Evolutionary conservation across 2,888 invertebrate genomes (phyloP), one percentile per base, ranked within the genome.

Genomic region (Trissolcus brochymenae): DNA sequence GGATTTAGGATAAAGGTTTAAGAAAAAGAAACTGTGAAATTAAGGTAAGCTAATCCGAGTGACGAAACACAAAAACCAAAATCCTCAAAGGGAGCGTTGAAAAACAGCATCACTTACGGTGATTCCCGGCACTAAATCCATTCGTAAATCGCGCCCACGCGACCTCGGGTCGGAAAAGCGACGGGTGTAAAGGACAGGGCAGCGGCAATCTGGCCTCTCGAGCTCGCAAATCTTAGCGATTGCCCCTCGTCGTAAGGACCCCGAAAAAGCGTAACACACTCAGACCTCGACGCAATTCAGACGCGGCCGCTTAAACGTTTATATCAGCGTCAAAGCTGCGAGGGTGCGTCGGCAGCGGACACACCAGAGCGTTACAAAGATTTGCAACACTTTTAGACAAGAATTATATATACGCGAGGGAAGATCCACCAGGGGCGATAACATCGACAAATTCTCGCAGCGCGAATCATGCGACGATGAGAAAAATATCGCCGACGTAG

Each of bases 321-420:
- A 82, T 81, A 83, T 83, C 84, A 80, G 80, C 72, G 73, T 71
- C 78, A 68, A 56, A 74, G 67, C 59, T 35, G 35, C 35, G 65
- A 75, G 74, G 71, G 70, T 50, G 60, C 17, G 46, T 70, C 65
- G 51, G 11, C 76, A 57, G 55, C 73, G 65, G 62, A 60, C 73
- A 78, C 81, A 67, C 49, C 21, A 59, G 11, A 65, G 25, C 64
- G 71, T 81, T 80, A 77, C 80, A 77, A 81, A 85, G 87, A 85
- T 86, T 82, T 92, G 91, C 88, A 92, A 91, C 79, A 93, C 89
- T 87, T 93, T 83, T 80, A 73, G 80, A 79, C 76, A 80, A 82
- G 84, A 87, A 86, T 87, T 86, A 87, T 35, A 29, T 29, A 35
- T 84, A 83, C 80, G 82, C 81, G 85, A 84, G 88, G 88, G 88